Conservation (phyloP, 1,140 invertebrate genomes). For the Drosophila fuyamai region DNA sequence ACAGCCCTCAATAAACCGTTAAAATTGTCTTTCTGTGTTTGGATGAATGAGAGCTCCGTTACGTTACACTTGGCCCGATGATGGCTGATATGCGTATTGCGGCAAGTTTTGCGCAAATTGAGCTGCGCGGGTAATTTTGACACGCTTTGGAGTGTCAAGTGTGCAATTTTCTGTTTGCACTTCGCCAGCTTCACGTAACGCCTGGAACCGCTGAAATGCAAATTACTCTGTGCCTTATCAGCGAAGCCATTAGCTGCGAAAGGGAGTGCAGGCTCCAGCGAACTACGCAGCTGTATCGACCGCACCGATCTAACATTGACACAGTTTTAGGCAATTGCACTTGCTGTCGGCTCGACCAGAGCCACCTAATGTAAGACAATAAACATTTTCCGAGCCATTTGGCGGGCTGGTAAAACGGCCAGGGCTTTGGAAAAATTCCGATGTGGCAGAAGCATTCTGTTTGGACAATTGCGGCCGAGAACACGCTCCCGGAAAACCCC, state of each 20-base stretch:
- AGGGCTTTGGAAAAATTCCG: conserved; percentile 24
- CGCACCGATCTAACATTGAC: conserved; percentile 63
- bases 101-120: conserved; percentile 57
- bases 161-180: conserved; percentile 65
- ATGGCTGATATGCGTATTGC: conserved; percentile 22
- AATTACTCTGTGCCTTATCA: conserved; percentile 31
- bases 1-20: conserved; percentile 5
- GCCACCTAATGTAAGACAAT: conserved; percentile 53
- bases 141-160: conserved; percentile 62
- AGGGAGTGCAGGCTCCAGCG: conserved; percentile 1
- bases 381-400: conserved; percentile 72
- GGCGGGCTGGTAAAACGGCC: conserved; percentile 15
- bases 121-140: conserved; percentile 48
- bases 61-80: conserved; percentile 48
- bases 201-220: conserved; percentile 32
- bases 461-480: conserved; percentile 71
- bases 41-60: conserved; percentile 4
- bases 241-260: conserved; percentile 5
- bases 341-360: not conserved
- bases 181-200: conserved; percentile 40
- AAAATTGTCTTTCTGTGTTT: conserved; percentile 17
- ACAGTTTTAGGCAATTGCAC: conserved; percentile 42
- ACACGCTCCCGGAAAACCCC: conserved; percentile 42
- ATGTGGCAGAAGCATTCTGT: conserved; percentile 50
- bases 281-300: conserved; percentile 27